These are phyloP conservation scores for Enteromius thamalakanensis DNA, from an alignment of 2,797 vertebrate genomes.

Conservation along the genomic window DNA sequence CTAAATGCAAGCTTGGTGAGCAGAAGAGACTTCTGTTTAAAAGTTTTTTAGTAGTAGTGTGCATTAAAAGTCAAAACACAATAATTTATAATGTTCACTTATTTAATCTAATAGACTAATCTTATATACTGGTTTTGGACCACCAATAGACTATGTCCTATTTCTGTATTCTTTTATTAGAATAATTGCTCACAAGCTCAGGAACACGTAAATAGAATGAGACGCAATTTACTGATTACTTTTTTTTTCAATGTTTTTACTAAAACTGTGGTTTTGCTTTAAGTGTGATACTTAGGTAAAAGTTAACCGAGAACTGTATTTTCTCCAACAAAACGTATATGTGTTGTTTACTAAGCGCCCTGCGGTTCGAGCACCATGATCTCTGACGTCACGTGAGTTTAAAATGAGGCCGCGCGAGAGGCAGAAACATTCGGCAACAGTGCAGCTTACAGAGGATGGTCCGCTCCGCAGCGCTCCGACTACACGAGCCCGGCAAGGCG, in stretches of 20 bases:
- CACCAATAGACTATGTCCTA: not conserved
- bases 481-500: not conserved
- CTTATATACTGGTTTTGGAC: not conserved
- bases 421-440: conserved; percentile 57
- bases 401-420: conserved; percentile 82
- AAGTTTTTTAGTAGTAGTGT: not conserved
- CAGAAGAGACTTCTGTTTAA: not conserved
- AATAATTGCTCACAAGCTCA: not conserved
- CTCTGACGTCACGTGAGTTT: conserved; percentile 82
- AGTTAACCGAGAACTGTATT: not conserved
- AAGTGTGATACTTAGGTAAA: not conserved
- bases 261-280: not conserved
- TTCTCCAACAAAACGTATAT: not conserved
- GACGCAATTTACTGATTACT: not conserved
- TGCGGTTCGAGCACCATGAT: conserved; percentile 62
- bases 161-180: not conserved
- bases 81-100: not conserved
- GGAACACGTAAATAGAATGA: not conserved
- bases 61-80: not conserved
- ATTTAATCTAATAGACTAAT: not conserved
- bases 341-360: conserved; percentile 16
- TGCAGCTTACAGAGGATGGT: conserved; percentile 52
- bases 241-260: not conserved
- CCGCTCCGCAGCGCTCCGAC: not conserved
- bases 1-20: not conserved